Percentiles rank a stretch among this genome's conserved stretches.
Conservation (phyloP, 2,888 invertebrate genomes). For the Heteromurus nitidus region DNA sequence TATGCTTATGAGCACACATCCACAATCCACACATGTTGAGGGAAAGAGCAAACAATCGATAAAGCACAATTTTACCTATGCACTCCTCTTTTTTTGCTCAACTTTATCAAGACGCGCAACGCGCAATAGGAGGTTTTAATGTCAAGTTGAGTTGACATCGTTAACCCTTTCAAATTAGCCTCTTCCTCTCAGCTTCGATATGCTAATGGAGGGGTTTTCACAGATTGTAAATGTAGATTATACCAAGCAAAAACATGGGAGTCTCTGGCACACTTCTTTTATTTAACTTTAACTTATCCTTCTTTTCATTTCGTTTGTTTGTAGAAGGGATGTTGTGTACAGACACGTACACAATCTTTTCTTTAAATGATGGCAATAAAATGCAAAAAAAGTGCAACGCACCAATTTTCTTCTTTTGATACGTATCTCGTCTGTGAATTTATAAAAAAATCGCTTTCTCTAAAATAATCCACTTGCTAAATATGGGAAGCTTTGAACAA, state of each 20-base stretch:
- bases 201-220: slow-evolving; percentile 40
- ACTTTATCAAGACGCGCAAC: too few species aligned
- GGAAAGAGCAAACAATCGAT: slow-evolving; percentile 12
- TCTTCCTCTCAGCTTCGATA: slow-evolving; percentile 13
- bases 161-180: slow-evolving; percentile 32
- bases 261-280: slow-evolving; percentile 43
- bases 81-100: background rate
- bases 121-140: slow-evolving; percentile 35
- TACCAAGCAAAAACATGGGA: slow-evolving; percentile 1
- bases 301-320: slow-evolving; percentile 10
- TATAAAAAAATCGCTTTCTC: too few species aligned
- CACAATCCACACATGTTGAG: too few species aligned
- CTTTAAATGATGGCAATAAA: too few species aligned
- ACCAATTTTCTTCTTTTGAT: background rate
- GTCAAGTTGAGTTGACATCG: slow-evolving; percentile 52
- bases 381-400: background rate
- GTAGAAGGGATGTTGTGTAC: slow-evolving; percentile 6
- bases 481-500: slow-evolving; percentile 49
- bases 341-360: background rate
- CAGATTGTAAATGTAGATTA: slow-evolving; percentile 44
- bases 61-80: background rate
- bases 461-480: slow-evolving; percentile 41
- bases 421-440: slow-evolving; percentile 12
- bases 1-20: background rate
- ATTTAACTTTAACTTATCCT: slow-evolving; percentile 10